phyloP scores from a whole-genome alignment of 1,140 invertebrate species.

The Myzus persicae region DNA sequence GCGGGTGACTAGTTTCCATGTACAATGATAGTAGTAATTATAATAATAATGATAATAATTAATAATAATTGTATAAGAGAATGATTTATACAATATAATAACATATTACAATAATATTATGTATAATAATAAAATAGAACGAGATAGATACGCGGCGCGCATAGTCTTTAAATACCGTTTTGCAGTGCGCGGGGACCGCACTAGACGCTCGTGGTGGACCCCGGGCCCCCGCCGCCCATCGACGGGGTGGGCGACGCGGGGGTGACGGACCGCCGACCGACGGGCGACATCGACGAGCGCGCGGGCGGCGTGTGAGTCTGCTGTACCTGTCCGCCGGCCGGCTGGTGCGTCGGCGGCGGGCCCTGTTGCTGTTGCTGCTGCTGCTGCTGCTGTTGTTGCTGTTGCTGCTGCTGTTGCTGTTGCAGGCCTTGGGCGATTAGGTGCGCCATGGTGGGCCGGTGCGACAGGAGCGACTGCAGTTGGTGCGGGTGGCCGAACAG shows the following conservation, averaged over 20 bases:
- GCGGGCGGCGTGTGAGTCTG: conserved; percentile 58
- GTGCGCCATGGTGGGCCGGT: conserved; percentile 61
- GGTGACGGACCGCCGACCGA: conserved; percentile 10
- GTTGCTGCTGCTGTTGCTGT: conserved; percentile 59
- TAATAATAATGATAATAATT: neutral
- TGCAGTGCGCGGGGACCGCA: neutral
- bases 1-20: conserved; percentile 29
- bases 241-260: conserved; percentile 42
- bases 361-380: conserved; percentile 60
- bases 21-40: neutral
- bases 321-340: conserved; percentile 48
- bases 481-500: conserved; percentile 61
- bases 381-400: conserved; percentile 61
- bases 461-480: conserved; percentile 60
- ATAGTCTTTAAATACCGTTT: conserved; percentile 20
- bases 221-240: conserved; percentile 47
- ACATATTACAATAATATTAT: neutral
- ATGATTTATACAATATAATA: neutral
- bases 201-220: conserved; percentile 49
- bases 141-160: conserved; percentile 22
- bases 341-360: conserved; percentile 60
- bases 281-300: conserved; percentile 40
- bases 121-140: conserved; percentile 17
- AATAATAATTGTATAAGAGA: neutral
- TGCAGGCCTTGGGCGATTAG: conserved; percentile 58